Percentiles rank a stretch among this genome's conserved stretches.
Conservation (phyloP, 2,797 vertebrate genomes). For the Hemitrygon akajei region DNA sequence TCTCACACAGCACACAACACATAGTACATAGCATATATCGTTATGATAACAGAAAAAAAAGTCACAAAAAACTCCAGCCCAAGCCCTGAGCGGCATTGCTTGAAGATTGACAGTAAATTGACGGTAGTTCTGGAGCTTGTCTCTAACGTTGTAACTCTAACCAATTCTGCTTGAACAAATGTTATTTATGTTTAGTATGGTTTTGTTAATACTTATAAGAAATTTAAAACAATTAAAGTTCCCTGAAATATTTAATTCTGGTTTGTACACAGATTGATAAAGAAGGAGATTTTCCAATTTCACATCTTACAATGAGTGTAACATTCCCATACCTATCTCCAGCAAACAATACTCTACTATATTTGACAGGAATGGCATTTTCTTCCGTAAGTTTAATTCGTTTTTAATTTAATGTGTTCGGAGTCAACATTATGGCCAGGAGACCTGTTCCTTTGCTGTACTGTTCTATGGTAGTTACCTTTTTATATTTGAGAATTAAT, state of each 20-base stretch:
- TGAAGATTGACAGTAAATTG: no score
- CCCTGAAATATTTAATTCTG: neutral
- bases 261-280: slow-evolving; percentile 64
- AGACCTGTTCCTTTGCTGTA: no score
- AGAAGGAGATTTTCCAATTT: slow-evolving; percentile 58
- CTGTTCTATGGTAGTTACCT: slow-evolving; percentile 37
- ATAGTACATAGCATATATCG: no score
- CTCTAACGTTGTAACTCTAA: neutral
- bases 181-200: neutral
- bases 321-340: slow-evolving; percentile 68
- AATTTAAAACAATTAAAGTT: neutral
- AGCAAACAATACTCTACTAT: slow-evolving; percentile 67
- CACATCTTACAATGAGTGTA: slow-evolving; percentile 66
- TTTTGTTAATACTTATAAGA: neutral
- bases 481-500: neutral
- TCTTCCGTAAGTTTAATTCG: slow-evolving; percentile 53
- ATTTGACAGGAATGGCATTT: slow-evolving; percentile 64
- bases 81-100: no score
- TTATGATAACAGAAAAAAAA: no score
- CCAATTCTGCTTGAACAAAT: neutral
- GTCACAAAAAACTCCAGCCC: no score
- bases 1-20: no score
- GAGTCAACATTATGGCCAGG: no score
- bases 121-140: no score
- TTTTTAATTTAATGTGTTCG: no score